Percentiles rank a stretch among this genome's conserved stretches.
Conservation (phyloP, 2,888 invertebrate species). For the Mylabris sibirica region DNA sequence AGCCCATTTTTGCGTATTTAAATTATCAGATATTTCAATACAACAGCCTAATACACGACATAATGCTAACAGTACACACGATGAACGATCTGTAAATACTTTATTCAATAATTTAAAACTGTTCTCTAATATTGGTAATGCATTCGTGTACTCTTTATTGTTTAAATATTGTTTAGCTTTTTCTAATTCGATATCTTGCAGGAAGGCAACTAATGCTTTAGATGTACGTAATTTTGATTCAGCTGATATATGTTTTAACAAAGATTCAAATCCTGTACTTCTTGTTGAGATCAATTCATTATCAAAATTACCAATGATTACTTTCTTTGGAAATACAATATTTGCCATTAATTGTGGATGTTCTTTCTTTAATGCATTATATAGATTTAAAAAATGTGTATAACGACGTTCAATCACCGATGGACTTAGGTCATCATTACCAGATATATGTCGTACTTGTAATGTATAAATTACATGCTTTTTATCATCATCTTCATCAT, state of each 20-base stretch:
- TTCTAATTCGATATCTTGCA: slow-evolving; percentile 71
- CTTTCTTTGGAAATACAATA: slow-evolving; percentile 74
- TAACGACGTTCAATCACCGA: slow-evolving; percentile 75
- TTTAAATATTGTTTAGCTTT: slow-evolving; percentile 69
- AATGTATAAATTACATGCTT: slow-evolving; percentile 76
- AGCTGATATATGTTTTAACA: slow-evolving; percentile 67
- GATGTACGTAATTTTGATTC: slow-evolving; percentile 68
- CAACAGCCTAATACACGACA: slow-evolving; percentile 74
- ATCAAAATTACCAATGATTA: slow-evolving; percentile 71
- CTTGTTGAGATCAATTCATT: slow-evolving; percentile 71
- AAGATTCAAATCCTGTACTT: slow-evolving; percentile 70
- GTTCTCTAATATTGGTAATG: slow-evolving; percentile 71
- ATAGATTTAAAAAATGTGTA: slow-evolving; percentile 74
- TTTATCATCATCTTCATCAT: slow-evolving; percentile 68
- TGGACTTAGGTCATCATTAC: slow-evolving; percentile 66
- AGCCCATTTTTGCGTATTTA: slow-evolving; percentile 73
- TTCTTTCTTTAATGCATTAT: slow-evolving; percentile 68
- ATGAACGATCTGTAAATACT: slow-evolving; percentile 72
- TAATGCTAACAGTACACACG: slow-evolving; percentile 70
- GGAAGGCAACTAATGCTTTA: slow-evolving; percentile 67
- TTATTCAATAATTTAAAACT: slow-evolving; percentile 73
- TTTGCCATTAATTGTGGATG: slow-evolving; percentile 65
- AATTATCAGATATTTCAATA: slow-evolving; percentile 61
- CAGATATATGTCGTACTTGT: slow-evolving; percentile 69
- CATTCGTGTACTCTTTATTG: slow-evolving; percentile 68